Evolutionary conservation across 2,113 vertebrate genomes (phyloP).

Genomic region (Pitta sordida): DNA sequence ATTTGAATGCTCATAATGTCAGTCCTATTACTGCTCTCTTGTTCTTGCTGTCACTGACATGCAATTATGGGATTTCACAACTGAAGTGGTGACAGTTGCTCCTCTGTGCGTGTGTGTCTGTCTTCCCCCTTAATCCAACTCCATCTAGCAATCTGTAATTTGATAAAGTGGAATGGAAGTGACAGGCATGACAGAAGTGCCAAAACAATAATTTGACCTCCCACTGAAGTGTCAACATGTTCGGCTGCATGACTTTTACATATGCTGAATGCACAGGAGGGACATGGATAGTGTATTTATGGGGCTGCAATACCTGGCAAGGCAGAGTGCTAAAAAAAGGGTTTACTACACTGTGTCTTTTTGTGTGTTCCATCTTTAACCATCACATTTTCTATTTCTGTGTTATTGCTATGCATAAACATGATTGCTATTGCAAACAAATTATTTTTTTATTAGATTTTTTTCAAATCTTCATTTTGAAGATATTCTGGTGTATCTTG

Average conservation of each 20-base stretch:
- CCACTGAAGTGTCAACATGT: constrained; percentile 34
- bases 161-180: constrained; percentile 69
- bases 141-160: constrained; percentile 65
- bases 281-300: not conserved
- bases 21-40: not conserved
- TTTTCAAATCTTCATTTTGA: not conserved
- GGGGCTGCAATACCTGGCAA: not conserved
- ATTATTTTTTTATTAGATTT: not conserved
- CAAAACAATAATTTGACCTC: constrained; percentile 66
- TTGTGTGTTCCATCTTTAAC: not conserved
- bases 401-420: not conserved
- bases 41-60: constrained; percentile 41
- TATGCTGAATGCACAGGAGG: not conserved
- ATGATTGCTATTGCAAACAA: not conserved
- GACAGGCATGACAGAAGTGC: constrained; percentile 65
- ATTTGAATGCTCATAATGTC: not conserved
- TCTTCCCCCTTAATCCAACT: constrained; percentile 48
- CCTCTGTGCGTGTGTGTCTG: not conserved
- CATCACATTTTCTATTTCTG: not conserved
- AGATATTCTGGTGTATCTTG: not conserved
- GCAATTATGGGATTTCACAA: constrained; percentile 66
- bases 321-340: not conserved
- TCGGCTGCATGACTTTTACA: not conserved
- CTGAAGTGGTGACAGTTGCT: constrained; percentile 46
- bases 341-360: not conserved